Base-by-base conservation (phyloP, 2,113 vertebrate species). In the Tachycineta bicolor region DNA sequence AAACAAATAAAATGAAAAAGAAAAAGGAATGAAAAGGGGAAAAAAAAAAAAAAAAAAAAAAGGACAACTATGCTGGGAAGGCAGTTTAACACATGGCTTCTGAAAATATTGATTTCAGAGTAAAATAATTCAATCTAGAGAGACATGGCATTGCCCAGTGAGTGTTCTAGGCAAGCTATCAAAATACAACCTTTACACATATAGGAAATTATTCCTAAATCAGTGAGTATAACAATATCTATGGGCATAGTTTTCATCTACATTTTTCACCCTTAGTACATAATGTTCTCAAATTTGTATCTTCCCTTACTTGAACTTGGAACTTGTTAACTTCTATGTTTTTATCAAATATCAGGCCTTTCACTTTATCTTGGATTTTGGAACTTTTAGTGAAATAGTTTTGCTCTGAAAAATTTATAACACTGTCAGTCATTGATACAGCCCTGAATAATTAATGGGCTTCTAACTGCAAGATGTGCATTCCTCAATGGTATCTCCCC, bases 141-240 rank as follows among this genome's bases (percentile, higher is more conserved):
- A 93, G 63, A 69, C 29, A 44, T 4, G 3, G 43, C 53, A 90
- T 91, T 89, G 80, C 55, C 49, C 39, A 89, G 22, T 37, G 59
- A 87, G 37, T 50, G 83, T 79, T 89, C 50, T 81, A 56, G 93
- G 71, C 58, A 94, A 95, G 44, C 4, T 79, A 78, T 91, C 56
- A 88, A 97, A 95, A 89, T 44, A 13, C 70, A 97, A 21, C 58
- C 60, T 97, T 90, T 73, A 69, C 83, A 87, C 8, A 2, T 64
- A 75, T 71, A 94, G 71, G 80, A 84, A 94, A 88, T 86, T 79
- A 76, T 90, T 93, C 75, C 74, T 65, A 63, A 71, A 76, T 83
- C 67, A 75, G 60, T 39, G 87, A 62, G 25, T 56, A 74, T 52
- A 56, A 46, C 55, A 81, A 39, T 50, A 62, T 87, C 50, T 56